A percentile compares a stretch with the other conserved stretches of the same genome.
These are phyloP conservation scores for Bolborhynchus lineola DNA, from an alignment of 2,113 vertebrate genomes.

Conservation along the genomic window DNA sequence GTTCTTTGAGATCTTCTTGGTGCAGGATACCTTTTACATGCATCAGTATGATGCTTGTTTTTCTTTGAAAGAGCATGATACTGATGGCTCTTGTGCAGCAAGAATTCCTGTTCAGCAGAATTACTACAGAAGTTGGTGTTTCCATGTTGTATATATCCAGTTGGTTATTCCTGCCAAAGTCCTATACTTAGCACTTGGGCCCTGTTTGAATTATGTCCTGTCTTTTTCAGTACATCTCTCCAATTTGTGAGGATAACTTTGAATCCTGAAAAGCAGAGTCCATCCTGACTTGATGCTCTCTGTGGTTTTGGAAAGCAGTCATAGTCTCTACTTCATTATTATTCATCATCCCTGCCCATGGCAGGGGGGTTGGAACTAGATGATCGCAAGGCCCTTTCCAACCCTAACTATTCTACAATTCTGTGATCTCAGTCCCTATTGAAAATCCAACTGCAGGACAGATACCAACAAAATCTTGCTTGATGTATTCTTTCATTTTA, in stretches of 20 bases:
- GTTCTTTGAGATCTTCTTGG: background rate
- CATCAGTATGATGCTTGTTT: background rate
- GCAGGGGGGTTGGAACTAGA: no score
- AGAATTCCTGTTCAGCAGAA: background rate
- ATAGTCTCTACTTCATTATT: background rate
- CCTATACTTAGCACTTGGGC: background rate
- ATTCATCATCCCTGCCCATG: background rate
- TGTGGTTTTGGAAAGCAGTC: background rate
- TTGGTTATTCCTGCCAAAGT: background rate
- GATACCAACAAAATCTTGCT: background rate
- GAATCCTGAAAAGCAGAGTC: background rate
- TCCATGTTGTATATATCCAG: background rate
- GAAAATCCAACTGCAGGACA: background rate
- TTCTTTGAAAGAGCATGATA: background rate
- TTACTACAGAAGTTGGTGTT: accelerated
- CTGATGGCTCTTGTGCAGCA: background rate
- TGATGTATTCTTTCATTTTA: background rate
- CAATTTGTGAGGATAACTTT: background rate
- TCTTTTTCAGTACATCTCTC: background rate
- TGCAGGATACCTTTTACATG: background rate
- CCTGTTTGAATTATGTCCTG: background rate
- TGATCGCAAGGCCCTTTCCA: background rate
- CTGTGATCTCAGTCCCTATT: background rate
- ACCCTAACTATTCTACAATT: background rate
- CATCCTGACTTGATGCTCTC: background rate